Evolutionary conservation across 35 echinoderm and acorn worm species (phyloP), one percentile per base, ranked within the genome.

Genomic region (Patiria miniata): DNA sequence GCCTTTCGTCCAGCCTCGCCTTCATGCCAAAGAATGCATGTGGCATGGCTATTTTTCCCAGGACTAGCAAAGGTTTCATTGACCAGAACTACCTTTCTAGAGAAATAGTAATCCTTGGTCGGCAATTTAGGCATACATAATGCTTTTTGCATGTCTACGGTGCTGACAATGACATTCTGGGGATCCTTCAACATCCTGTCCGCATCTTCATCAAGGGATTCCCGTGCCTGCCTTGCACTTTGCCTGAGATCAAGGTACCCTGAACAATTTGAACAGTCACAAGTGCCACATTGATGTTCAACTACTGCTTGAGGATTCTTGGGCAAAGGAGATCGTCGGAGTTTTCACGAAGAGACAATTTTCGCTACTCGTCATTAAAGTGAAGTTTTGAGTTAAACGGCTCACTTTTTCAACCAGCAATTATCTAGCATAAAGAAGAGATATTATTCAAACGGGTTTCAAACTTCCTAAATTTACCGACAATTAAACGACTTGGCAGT

Each of bases 31-130:
- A 90, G 21, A n/a, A 83, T 56, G 16, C 38, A 61, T 42, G 58
- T 83, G 8, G 53, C 53, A 47, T 33, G 57, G 68, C 36, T 51
- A 39, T 78, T 69, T 90, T 83, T 90, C 37, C 88, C 88, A 39
- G 88, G 80, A 19, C 29, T 34, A 39, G 88, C 88, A 90, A 83
- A 83, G 32, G 88, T 90, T 37, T 90, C 88, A 77, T 90, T 90
- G 39, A 88, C 79, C 1, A 88, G 51, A 29, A 88, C 86, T 1
- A 88, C 36, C 37, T 88, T 88, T 80, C 30, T 39, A 3, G 86
- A 78, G 37, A 88, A 88, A 8, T 40, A 88, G 78, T 88, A 55
- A 80, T 88, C 86, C 28, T 88, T 88, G 0, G 73, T 79, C 6
- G 86, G 86, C 16, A 88, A 8, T 79, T 87, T 87, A 10, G 86